phyloP scores from a whole-genome alignment of 2,113 vertebrate genomes.

The Formicarius rufipectus region DNA sequence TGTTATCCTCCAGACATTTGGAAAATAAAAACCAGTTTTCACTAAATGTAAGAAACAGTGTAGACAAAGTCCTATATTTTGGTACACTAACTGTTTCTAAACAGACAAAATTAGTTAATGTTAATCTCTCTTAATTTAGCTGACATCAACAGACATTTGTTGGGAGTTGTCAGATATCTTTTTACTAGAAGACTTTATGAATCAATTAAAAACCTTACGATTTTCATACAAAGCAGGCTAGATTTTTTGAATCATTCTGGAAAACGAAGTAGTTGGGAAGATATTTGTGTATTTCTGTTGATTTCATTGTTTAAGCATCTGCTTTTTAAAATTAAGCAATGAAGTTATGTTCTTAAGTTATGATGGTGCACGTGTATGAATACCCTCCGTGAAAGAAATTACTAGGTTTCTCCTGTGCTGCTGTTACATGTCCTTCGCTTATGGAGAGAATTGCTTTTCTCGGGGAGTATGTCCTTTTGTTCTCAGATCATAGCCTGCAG shows the following conservation, averaged over 20 bases:
- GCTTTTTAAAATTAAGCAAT: not conserved
- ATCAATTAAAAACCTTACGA: not conserved
- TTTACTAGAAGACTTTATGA: not conserved
- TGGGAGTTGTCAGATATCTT: not conserved
- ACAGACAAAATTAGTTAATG: not conserved
- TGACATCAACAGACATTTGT: not conserved
- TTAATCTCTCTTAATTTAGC: not conserved
- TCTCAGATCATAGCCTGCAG: not conserved
- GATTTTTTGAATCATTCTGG: not conserved
- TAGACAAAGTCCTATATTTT: not conserved
- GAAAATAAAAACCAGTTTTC: not conserved
- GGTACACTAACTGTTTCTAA: not conserved
- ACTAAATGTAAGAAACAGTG: not conserved
- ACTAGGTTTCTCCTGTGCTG: not conserved
- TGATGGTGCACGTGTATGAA: fast-evolving
- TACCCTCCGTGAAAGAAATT: not conserved
- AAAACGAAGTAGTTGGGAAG: not conserved
- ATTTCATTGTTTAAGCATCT: not conserved
- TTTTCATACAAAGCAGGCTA: not conserved
- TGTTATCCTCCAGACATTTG: not conserved
- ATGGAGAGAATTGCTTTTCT: not conserved
- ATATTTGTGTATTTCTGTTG: not conserved
- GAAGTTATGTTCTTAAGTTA: not conserved
- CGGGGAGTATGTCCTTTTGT: not conserved
- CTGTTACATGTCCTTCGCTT: not conserved